Evolutionary conservation across 2,797 vertebrate genomes (phyloP), one percentile per base, ranked within the genome.

Genomic region (Margarornis squamiger): DNA sequence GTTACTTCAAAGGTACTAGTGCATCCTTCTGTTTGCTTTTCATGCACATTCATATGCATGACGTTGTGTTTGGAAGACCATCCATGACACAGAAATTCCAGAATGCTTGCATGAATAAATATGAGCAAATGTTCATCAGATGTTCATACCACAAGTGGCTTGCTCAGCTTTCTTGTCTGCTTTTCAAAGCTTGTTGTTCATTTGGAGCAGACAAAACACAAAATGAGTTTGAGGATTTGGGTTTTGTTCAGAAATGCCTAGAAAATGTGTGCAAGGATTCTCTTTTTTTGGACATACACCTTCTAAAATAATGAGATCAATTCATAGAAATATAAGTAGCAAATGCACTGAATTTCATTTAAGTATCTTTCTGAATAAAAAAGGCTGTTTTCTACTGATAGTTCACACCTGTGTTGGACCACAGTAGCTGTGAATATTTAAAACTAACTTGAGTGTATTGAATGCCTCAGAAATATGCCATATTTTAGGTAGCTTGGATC

Each of bases 101-200:
- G 68, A 93, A 77, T 19, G 21, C 36, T 51, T 80, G 21, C 65
- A 68, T 91, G 89, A 95, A 92, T 95, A 89, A 89, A 77, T 93
- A 87, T 62, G 68, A 96, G 54, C 81, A 92, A 96, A 92, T 92
- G 92, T 74, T 92, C 80, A 82, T 96, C 93, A 92, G 91, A 97
- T 94, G 74, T 92, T 94, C 61, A 34, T 92, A 65, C 71, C 38
- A 39, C 41, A 54, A 86, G 45, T 5, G 2, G 24, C 61, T 92
- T 79, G 30, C 61, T 87, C 5, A 12, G 27, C 89, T 74, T 52
- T 87, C 75, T 57, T 81, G 24, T 30, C 30, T 61, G 15, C 15
- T 86, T 93, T 82, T 85, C 63, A 91, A 87, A 87, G 38, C 27
- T 76, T 41, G 9, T 23, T 87, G 62, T 62, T 61, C 17, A 20